Evolutionary conservation across 1,140 invertebrate species (phyloP).

Genomic region (Drosophila bocki): DNA sequence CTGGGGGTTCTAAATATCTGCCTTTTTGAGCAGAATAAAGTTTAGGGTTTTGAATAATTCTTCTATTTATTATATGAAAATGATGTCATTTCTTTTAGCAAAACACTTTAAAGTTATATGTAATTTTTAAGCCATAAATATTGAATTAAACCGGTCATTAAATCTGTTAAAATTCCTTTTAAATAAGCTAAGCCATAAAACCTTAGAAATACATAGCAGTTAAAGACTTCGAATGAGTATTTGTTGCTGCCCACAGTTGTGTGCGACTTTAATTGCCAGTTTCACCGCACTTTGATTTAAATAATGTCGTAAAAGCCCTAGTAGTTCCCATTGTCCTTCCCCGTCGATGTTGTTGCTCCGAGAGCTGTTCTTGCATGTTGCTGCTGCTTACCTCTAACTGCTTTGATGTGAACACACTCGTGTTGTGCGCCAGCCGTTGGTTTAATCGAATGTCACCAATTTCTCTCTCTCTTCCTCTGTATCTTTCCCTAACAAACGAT

Average conservation of each 20-base stretch:
- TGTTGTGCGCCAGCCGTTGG: constrained; percentile 17
- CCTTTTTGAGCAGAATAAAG: neutral
- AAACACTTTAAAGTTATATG: neutral
- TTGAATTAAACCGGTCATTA: no score
- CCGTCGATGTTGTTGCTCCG: constrained; percentile 24
- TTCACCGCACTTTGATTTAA: neutral
- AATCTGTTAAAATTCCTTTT: neutral
- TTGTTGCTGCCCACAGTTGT: constrained; percentile 1
- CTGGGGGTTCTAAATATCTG: neutral
- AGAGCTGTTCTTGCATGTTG: constrained; percentile 65
- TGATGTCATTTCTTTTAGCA: neutral
- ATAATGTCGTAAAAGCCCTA: constrained; percentile 1
- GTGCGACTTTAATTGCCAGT: constrained; percentile 16
- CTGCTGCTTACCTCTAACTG: constrained; percentile 36
- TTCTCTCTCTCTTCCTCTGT: constrained; percentile 28
- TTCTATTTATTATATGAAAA: neutral
- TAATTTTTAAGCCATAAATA: neutral
- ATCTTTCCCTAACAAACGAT: constrained; percentile 36
- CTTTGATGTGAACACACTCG: constrained; percentile 24
- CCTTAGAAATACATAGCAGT: neutral
- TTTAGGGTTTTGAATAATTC: neutral
- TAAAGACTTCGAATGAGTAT: neutral
- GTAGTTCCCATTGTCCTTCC: constrained; percentile 3
- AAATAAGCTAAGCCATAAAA: neutral
- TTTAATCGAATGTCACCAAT: constrained; percentile 66